A percentile compares a stretch with the other conserved stretches of the same genome.
Evolutionary conservation across 2,888 invertebrate genomes (phyloP).

Genomic region (Bedellia somnulentella): DNA sequence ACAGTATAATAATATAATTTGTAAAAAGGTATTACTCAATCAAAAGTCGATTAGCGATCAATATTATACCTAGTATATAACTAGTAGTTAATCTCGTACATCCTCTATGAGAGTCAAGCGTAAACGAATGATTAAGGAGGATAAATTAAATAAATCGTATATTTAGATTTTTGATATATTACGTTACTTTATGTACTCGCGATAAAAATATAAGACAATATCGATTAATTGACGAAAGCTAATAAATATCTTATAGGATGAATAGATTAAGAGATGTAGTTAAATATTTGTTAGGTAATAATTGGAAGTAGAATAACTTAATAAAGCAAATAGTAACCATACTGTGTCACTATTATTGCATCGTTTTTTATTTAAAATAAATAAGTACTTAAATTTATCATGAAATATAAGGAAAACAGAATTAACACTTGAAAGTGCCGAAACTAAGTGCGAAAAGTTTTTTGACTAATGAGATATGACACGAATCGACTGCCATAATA

Average conservation of each 20-base stretch:
- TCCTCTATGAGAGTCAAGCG: slow-evolving; percentile 47
- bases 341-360: too few relatives aligned
- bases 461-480: too few relatives aligned
- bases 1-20: slow-evolving; percentile 43
- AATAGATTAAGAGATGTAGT: slow-evolving; percentile 43
- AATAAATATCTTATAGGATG: slow-evolving; percentile 31
- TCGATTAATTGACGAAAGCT: slow-evolving; percentile 49
- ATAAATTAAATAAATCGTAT: slow-evolving; percentile 33
- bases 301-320: too few relatives aligned
- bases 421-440: too few relatives aligned
- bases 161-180: slow-evolving; percentile 53
- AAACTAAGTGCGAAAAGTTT: too few relatives aligned
- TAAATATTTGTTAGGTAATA: slow-evolving; percentile 30
- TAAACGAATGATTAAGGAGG: slow-evolving; percentile 33
- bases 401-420: too few relatives aligned
- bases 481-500: too few relatives aligned
- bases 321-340: too few relatives aligned
- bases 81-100: slow-evolving; percentile 23
- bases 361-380: too few relatives aligned
- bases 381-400: too few relatives aligned
- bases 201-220: slow-evolving; percentile 60
- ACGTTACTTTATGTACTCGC: slow-evolving; percentile 57
- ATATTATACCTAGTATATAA: slow-evolving; percentile 26
- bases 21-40: slow-evolving; percentile 37
- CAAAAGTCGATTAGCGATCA: slow-evolving; percentile 32